These are phyloP conservation scores for Aleadryas rufinucha DNA, from an alignment of 2,113 vertebrate species.

Conservation along the genomic window DNA sequence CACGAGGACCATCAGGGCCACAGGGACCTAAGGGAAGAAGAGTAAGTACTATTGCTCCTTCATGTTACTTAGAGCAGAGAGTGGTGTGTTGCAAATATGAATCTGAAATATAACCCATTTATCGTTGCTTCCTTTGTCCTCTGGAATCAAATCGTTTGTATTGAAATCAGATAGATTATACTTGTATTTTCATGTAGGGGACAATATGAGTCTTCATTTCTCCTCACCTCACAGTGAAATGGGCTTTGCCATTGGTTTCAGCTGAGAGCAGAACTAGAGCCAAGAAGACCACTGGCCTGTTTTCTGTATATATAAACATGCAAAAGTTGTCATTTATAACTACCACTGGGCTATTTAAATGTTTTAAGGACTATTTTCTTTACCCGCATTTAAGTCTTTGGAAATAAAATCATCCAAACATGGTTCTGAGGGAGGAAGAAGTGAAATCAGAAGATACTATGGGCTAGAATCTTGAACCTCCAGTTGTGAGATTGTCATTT, in stretches of 20 bases:
- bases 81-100: neutral
- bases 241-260: neutral
- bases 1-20: conserved; percentile 80
- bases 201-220: neutral
- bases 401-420: neutral
- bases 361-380: neutral
- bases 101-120: neutral
- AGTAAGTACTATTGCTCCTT: conserved; percentile 74
- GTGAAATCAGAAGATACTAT: too few species aligned
- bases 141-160: neutral
- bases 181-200: neutral
- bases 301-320: neutral
- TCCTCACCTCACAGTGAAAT: neutral
- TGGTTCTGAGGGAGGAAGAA: neutral
- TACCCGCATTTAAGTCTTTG: neutral
- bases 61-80: neutral
- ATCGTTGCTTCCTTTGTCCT: neutral
- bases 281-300: neutral
- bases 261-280: neutral
- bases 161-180: neutral
- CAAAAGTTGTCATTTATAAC: neutral
- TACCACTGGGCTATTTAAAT: neutral
- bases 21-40: conserved; percentile 86
- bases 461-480: neutral
- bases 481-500: neutral